Base-by-base conservation (phyloP, 2,797 vertebrate genomes). In the Adrianichthys oophorus region DNA sequence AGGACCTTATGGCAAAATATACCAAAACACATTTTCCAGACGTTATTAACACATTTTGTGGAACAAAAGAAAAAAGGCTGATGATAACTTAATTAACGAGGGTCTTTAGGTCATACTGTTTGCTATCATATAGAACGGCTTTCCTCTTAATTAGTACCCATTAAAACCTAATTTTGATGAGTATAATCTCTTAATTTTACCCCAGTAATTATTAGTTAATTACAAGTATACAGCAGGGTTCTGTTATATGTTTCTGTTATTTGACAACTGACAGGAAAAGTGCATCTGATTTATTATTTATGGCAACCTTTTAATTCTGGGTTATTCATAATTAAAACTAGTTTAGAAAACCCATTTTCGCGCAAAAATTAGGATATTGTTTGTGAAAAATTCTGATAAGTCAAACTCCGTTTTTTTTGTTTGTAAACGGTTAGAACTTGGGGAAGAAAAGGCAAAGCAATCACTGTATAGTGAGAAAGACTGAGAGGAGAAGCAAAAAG, bases 21-120 rank as follows among this genome's bases (percentile, higher is more conserved):
- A 88, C 70, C 72, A 58, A 66, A 62, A 69, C 41, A 62, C 42
- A 32, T 71, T 78, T 73, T 49, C 26, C 14, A 47, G 0, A 29
- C 42, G 57, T 74, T 47, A 69, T 29, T 13, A 57, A 56, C 58
- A 58, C 60, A 85, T 76, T 82, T 51, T 67, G 21, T 21, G 74
- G 62, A 68, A 56, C 5, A 12, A 69, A 64, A 58, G 59, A 73
- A 59, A 82, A 76, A 78, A 61, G 65, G 57, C 74, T 89, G 89
- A 89, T 91, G 90, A 92, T 88, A 82, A 85, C 89, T 91, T 90
- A 21, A 91, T 87, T 93, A 93, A 92, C 92, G 92, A 90, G 85
- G 92, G 91, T 91, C 90, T 85, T 63, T 53, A 29, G 92, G 92
- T 93, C 92, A 89, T 51, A 58, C 59, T 71, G 84, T 88, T 89